Conservation (phyloP, 1,140 invertebrate species). For the Dreissena rostriformis region DNA sequence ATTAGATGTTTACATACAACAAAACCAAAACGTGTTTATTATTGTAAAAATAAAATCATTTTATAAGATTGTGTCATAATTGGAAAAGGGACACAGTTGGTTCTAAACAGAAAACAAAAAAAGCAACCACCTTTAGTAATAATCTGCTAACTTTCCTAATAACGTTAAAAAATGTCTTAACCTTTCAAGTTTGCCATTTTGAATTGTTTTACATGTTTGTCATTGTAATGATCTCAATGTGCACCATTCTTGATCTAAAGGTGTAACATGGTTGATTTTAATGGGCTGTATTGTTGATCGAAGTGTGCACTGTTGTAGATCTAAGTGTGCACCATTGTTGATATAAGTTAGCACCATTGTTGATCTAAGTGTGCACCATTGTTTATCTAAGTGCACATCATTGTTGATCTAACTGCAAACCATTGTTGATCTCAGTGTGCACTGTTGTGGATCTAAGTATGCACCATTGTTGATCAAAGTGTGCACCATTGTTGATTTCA, state of each 20-base stretch:
- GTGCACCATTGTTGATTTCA: background rate
- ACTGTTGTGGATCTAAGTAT: background rate
- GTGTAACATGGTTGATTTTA: background rate
- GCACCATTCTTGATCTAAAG: too few species aligned
- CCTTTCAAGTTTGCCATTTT: too few species aligned
- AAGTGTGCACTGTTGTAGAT: background rate
- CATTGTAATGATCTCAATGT: background rate
- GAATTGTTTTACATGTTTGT: background rate
- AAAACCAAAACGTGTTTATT: background rate
- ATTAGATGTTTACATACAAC: background rate
- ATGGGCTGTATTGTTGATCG: too few species aligned
- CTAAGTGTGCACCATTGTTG: background rate
- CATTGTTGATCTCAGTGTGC: background rate
- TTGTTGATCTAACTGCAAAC: background rate
- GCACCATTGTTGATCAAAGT: background rate
- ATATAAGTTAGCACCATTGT: too few species aligned
- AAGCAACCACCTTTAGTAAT: too few species aligned
- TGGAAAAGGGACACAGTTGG: too few species aligned
- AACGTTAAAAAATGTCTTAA: too few species aligned
- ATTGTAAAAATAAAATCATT: background rate
- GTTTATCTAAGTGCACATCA: too few species aligned
- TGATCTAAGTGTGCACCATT: too few species aligned
- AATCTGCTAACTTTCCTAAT: too few species aligned
- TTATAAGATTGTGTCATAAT: background rate
- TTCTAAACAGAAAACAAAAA: too few species aligned